These are phyloP conservation scores for Drosophila niveifrons DNA, from an alignment of 2,888 invertebrate species.

Conservation along the genomic window DNA sequence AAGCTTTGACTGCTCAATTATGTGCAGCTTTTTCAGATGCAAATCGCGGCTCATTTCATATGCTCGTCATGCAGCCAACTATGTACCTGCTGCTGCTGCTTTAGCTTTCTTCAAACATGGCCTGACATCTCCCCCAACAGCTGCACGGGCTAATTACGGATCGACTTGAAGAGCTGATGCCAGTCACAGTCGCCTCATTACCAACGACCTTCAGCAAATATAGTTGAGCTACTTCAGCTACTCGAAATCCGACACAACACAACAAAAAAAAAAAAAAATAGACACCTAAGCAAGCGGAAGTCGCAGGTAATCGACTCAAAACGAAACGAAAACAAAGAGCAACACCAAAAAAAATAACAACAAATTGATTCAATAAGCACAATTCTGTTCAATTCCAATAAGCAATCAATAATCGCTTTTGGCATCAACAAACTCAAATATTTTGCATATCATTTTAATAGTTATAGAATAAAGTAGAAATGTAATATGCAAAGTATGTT, in stretches of 20 bases:
- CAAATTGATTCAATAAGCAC: conserved; percentile 25
- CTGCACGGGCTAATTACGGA: conserved; percentile 69
- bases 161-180: conserved; percentile 41
- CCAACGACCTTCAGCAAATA: conserved; percentile 61
- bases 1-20: conserved; percentile 47
- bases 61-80: conserved; percentile 45
- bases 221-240: conserved; percentile 62
- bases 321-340: conserved; percentile 25
- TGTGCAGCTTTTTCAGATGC: conserved; percentile 49
- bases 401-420: conserved; percentile 57
- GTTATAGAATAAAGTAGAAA: not conserved
- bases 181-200: conserved; percentile 32
- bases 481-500: not conserved
- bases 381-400: conserved; percentile 35
- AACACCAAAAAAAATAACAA: conserved; percentile 1
- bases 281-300: conserved; percentile 66
- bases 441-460: not conserved
- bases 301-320: conserved; percentile 28
- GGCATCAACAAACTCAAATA: conserved; percentile 8
- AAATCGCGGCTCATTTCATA: conserved; percentile 64
- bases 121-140: conserved; percentile 14
- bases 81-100: not conserved
- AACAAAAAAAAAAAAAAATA: too few relatives aligned
- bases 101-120: conserved; percentile 63
- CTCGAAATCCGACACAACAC: conserved; percentile 55